phyloP scores from a whole-genome alignment of 2,113 vertebrate genomes.

The Abramis brama region DNA sequence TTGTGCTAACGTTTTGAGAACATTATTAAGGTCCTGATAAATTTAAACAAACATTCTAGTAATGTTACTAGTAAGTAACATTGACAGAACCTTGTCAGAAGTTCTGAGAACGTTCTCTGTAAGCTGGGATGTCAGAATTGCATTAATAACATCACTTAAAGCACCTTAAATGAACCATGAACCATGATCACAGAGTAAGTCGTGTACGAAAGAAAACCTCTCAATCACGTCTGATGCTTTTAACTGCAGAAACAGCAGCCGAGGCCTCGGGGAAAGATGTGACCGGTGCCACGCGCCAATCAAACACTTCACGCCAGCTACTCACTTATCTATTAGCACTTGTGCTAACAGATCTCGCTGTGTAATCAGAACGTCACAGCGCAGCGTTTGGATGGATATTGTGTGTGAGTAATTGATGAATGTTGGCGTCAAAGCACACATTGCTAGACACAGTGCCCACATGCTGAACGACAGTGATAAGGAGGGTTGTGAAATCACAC shows the following conservation, averaged over 20 bases:
- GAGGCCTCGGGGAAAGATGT: not conserved
- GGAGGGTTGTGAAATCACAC: constrained; percentile 25
- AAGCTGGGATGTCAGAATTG: no score
- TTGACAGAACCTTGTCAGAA: no score
- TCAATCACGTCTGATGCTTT: not conserved
- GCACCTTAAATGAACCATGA: not conserved
- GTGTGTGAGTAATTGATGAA: constrained; percentile 25
- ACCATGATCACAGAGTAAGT: not conserved
- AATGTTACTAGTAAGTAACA: no score
- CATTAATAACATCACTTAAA: not conserved
- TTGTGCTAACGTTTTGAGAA: no score
- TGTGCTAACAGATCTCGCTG: not conserved
- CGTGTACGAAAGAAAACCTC: not conserved
- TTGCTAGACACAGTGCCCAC: constrained; percentile 21
- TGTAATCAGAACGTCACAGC: not conserved
- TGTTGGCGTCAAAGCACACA: not conserved
- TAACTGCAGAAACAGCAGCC: not conserved
- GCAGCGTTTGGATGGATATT: not conserved
- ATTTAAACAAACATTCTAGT: no score
- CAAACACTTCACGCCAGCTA: not conserved
- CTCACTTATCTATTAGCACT: constrained; percentile 11
- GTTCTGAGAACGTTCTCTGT: no score
- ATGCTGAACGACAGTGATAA: constrained; percentile 32
- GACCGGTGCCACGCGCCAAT: not conserved
- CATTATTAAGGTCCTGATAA: no score